phyloP scores from a whole-genome alignment of 2,113 vertebrate genomes.

The Pseudopipra pipra region DNA sequence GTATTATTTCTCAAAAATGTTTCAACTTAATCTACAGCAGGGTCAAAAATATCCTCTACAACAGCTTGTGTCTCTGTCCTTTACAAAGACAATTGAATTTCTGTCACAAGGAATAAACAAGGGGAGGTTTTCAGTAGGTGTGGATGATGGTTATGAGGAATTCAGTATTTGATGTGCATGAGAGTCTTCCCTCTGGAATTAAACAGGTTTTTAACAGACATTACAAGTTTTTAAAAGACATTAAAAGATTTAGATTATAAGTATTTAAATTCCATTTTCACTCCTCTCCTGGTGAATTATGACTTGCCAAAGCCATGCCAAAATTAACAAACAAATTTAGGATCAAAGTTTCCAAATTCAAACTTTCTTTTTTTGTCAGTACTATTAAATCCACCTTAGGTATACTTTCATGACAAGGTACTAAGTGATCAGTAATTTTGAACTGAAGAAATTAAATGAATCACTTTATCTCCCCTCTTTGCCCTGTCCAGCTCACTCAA shows the following conservation, averaged over 20 bases:
- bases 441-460: not conserved
- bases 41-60: not conserved
- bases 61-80: not conserved
- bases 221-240: not conserved
- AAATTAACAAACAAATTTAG: not conserved
- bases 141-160: not conserved
- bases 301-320: not conserved
- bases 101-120: not conserved
- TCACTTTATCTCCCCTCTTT: not conserved
- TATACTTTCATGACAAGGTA: not conserved
- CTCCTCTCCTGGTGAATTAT: not conserved
- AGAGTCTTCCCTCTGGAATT: not conserved
- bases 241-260: not conserved
- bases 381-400: not conserved
- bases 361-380: accelerated
- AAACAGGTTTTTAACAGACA: too few species aligned
- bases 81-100: not conserved
- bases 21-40: not conserved
- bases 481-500: not conserved
- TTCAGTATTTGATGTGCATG: not conserved
- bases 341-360: not conserved
- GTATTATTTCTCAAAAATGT: not conserved
- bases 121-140: not conserved
- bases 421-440: not conserved
- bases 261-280: not conserved